Evolutionary conservation across 1,140 invertebrate species (phyloP).

Genomic region (Caenorhabditis brenneri): DNA sequence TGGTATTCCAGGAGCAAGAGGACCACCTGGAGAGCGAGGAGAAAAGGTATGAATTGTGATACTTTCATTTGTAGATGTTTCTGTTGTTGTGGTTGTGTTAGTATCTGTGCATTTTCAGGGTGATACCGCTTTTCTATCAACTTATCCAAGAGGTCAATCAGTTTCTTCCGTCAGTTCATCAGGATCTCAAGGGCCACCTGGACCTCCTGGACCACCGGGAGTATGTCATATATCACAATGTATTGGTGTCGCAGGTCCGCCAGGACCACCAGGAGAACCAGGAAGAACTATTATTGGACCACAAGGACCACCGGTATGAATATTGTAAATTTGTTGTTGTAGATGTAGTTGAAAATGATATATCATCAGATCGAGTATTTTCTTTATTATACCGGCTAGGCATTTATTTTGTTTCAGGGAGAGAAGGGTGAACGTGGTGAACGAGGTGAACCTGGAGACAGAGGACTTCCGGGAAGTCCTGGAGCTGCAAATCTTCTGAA

Average conservation of each 20-base stretch:
- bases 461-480: constrained; percentile 45
- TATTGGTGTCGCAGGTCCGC: constrained; percentile 46
- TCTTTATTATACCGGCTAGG: no score
- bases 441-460: constrained; percentile 41
- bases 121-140: constrained; percentile 52
- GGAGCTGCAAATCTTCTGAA: constrained; percentile 28
- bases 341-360: background rate
- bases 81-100: constrained; percentile 41
- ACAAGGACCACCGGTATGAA: constrained; percentile 58
- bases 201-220: constrained; percentile 54
- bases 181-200: constrained; percentile 54
- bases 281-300: constrained; percentile 46
- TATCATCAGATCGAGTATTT: no score
- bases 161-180: background rate
- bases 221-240: background rate
- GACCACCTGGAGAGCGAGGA: constrained; percentile 54
- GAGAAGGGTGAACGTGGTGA: constrained; percentile 63
- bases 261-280: constrained; percentile 49
- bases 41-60: constrained; percentile 57
- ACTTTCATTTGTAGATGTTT: constrained; percentile 12
- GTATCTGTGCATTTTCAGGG: constrained; percentile 40
- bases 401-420: no score
- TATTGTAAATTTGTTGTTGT: constrained; percentile 43
- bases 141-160: constrained; percentile 54
- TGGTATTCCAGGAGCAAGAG: constrained; percentile 51